These are phyloP conservation scores for Wiebesia pumilae DNA, from an alignment of 1,140 invertebrate genomes.

Conservation along the genomic window DNA sequence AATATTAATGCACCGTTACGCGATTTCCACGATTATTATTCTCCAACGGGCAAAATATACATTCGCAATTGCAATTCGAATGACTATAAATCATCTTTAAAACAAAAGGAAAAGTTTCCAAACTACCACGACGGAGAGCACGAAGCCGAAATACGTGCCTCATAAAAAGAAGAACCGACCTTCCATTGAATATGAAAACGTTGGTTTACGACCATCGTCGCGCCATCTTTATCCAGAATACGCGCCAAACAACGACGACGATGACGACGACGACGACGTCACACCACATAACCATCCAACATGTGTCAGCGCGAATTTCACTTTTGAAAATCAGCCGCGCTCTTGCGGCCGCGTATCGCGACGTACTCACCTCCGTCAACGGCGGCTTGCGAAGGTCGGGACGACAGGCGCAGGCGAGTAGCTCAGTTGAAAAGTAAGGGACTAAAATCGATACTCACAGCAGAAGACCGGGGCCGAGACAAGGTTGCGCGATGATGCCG, in stretches of 20 bases:
- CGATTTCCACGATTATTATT: not conserved
- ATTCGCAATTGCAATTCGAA: not conserved
- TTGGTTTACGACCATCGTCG: conserved; percentile 13
- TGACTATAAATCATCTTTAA: not conserved
- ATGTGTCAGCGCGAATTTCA: conserved; percentile 48
- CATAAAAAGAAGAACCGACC: conserved; percentile 2
- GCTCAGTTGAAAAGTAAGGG: not conserved
- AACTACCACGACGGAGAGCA: not conserved
- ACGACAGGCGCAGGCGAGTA: not conserved
- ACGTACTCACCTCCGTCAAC: not conserved
- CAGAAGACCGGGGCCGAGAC: not conserved
- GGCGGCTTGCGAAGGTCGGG: not conserved
- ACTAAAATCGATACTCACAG: conserved; percentile 40
- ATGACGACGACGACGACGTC: not conserved
- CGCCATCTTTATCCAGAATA: conserved; percentile 46
- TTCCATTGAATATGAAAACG: not conserved
- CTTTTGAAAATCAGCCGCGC: conserved; percentile 23
- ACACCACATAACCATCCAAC: conserved; percentile 22
- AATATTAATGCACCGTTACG: not conserved
- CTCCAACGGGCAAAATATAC: not conserved
- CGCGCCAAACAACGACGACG: conserved; percentile 12
- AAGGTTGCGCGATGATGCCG: conserved; percentile 20
- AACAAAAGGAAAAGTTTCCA: not conserved
- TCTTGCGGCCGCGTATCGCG: not conserved
- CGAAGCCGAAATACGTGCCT: not conserved